These are phyloP conservation scores for Stegostoma tigrinum DNA, from an alignment of 2,113 vertebrate species.

Conservation along the genomic window DNA sequence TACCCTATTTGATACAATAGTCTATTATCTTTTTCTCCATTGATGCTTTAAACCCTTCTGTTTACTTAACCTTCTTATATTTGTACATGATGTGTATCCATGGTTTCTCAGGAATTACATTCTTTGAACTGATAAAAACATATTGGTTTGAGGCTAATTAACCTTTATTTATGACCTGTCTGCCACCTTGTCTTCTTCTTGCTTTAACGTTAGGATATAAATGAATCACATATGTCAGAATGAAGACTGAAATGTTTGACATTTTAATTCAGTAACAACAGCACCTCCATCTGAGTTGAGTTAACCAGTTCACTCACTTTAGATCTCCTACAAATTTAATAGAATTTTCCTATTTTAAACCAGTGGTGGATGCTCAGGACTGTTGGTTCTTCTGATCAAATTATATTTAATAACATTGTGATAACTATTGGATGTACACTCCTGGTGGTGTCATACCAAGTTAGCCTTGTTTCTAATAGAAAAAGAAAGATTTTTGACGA, in stretches of 20 bases:
- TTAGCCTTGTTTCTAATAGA: no score
- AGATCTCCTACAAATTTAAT: not conserved
- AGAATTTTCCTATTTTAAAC: not conserved
- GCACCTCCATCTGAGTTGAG: not conserved
- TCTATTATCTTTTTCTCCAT: not conserved
- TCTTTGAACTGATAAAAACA: not conserved
- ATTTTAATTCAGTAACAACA: not conserved
- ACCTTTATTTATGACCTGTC: not conserved
- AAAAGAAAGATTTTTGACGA: not conserved
- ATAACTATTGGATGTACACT: not conserved
- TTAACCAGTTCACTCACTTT: not conserved
- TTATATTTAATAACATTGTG: not conserved
- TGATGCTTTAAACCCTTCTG: not conserved
- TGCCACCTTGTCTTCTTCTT: not conserved
- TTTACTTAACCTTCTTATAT: no score
- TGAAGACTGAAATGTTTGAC: not conserved
- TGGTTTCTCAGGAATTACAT: not conserved
- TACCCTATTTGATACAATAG: not conserved
- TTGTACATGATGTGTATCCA: not conserved
- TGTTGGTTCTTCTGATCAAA: not conserved
- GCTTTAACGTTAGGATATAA: not conserved
- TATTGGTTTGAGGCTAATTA: not conserved
- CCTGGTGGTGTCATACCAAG: no score
- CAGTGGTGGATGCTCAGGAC: not conserved
- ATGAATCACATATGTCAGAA: not conserved